Evolutionary conservation across 2,113 vertebrate genomes (phyloP).

Genomic region (Pterophyllum scalare): DNA sequence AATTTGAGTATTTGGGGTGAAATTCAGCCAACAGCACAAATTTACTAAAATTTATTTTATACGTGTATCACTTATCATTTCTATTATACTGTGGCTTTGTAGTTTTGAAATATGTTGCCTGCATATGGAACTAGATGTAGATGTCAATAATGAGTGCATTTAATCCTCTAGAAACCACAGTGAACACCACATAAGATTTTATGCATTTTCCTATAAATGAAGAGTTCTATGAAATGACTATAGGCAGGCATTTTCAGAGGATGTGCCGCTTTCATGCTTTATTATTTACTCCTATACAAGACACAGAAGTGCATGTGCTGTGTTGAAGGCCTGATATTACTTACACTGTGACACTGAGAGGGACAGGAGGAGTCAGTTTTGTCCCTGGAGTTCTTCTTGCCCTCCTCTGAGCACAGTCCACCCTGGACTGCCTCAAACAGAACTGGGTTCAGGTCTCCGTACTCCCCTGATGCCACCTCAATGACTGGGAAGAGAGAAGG

Average conservation of each 20-base stretch:
- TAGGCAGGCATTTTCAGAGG: not conserved
- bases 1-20: not conserved
- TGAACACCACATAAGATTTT: not conserved
- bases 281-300: not conserved
- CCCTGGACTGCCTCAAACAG: constrained; percentile 96
- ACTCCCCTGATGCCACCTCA: constrained; percentile 96
- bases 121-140: not conserved
- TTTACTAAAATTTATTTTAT: not conserved
- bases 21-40: not conserved
- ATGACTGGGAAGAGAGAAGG: constrained; percentile 85
- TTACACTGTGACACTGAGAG: constrained; percentile 84
- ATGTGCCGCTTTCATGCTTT: not conserved
- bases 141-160: not conserved
- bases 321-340: constrained; percentile 34
- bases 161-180: not conserved
- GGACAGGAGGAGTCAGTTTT: constrained; percentile 85
- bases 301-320: not conserved
- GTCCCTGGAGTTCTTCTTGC: constrained; percentile 90
- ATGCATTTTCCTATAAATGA: not conserved
- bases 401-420: constrained; percentile 88
- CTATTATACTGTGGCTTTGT: not conserved
- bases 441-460: constrained; percentile 94
- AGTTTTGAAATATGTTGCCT: not conserved
- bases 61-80: not conserved
- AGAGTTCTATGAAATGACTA: not conserved